Evolutionary conservation across 1,140 invertebrate species (phyloP), one percentile per base, ranked within the genome.

Genomic region (Lucilia sericata): DNA sequence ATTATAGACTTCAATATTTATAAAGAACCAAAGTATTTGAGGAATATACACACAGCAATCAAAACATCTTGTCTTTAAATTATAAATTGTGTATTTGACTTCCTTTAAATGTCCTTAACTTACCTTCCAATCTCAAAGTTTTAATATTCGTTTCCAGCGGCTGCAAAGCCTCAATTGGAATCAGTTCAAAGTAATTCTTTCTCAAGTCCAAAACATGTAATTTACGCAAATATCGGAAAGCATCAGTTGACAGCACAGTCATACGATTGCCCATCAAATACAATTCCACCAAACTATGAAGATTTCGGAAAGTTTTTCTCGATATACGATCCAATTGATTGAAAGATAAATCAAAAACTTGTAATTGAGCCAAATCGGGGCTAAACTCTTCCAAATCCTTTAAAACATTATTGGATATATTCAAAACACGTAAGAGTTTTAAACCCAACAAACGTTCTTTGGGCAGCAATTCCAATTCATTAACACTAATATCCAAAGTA

Each of bases 351-450:
- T 98, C 96, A 70, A 97, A 92, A 76, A 94, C 94, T 89, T 96
- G 95, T 81, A 98, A 90, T 14, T 94, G 94, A 78, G 94, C 94
- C 21, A 97, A 91, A 89, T 98, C 96, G 1, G 92, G 87, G 7
- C 96, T 95, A 88, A 98, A 97, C 85, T 96, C 95, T 90, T 97
- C 96, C 2, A 98, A 91, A 86, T 96, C 96, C 87, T 95, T 95
- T 9, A 98, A 92, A 49, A 93, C 93, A 90, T 98, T 98, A 85
- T 95, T 94, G 3, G 96, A 96, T 10, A 98, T 92, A 92, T 98
- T 98, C 4, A 98, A 91, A 34, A 94, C 88, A 74, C 95, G 91
- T 49, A 97, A 91, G 83, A 94, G 93, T 85, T 93, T 93, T 65
- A 98, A 91, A 5, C 97, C 97, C 88, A 95, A 94, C 10, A 98